Conservation (phyloP, 2,888 invertebrate genomes). For the Eupithecia pulchellata region DNA sequence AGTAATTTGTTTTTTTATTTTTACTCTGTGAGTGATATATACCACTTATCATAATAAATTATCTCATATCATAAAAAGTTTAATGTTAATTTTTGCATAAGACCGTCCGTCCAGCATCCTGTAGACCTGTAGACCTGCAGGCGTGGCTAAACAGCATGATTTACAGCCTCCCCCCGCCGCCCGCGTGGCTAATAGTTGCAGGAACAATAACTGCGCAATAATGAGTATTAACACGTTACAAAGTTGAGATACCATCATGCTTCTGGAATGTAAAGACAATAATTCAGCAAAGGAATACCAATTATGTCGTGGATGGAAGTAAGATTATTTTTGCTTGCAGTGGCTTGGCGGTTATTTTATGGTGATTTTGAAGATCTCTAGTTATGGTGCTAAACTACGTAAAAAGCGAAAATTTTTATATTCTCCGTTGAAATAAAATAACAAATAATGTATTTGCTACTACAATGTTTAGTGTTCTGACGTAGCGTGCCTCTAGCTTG, state of each 20-base stretch:
- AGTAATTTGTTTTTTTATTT: no score
- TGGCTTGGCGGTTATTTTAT: not conserved
- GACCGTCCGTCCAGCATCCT: slow-evolving; percentile 40
- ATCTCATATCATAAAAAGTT: no score
- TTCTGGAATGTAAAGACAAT: not conserved
- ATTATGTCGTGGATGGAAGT: not conserved
- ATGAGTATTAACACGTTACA: slow-evolving; percentile 41
- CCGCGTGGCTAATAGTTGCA: slow-evolving; percentile 52
- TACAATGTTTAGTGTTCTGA: not conserved
- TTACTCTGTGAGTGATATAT: no score
- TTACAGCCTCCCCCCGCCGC: slow-evolving; percentile 51
- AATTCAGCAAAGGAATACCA: not conserved
- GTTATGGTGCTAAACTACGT: not conserved
- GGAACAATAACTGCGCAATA: slow-evolving; percentile 41
- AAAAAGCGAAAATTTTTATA: not conserved
- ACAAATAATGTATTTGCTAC: not conserved
- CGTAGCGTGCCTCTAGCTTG: no score
- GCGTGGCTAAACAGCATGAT: slow-evolving; percentile 48
- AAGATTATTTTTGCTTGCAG: not conserved
- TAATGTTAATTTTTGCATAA: slow-evolving; percentile 3
- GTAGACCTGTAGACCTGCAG: slow-evolving; percentile 44
- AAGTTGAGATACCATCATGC: slow-evolving; percentile 29
- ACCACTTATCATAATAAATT: not conserved
- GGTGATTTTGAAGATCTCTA: not conserved
- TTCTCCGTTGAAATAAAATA: not conserved